Conservation (phyloP, 2,113 vertebrate genomes). For the Catagonus wagneri region DNA sequence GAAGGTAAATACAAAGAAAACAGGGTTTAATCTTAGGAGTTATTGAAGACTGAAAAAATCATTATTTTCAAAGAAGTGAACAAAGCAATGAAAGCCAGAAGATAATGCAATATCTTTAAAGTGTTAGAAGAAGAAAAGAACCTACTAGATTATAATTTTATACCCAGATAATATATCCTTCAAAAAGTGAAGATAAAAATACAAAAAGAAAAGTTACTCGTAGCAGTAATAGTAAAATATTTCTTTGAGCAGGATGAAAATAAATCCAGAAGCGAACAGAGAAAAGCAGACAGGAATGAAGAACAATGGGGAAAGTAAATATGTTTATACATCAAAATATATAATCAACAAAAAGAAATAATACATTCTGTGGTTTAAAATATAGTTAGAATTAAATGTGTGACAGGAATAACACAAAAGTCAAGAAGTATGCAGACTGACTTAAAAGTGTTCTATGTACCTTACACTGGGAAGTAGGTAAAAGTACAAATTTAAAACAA, state of each 20-base stretch:
- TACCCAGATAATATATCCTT: slow-evolving; percentile 20
- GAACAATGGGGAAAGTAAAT: not conserved
- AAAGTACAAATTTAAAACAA: slow-evolving; percentile 32
- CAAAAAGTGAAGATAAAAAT: slow-evolving; percentile 6
- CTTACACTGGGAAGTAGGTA: not conserved
- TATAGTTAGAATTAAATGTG: not conserved
- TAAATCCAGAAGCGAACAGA: not conserved
- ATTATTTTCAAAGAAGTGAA: slow-evolving; percentile 7
- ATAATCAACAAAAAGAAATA: not conserved
- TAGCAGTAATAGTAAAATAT: not conserved
- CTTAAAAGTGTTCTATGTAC: not conserved
- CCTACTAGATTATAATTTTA: slow-evolving; percentile 52
- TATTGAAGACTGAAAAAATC: not conserved
- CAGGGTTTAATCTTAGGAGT: not conserved
- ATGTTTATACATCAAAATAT: not conserved
- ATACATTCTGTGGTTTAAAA: not conserved
- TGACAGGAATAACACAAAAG: not conserved
- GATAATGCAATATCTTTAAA: not conserved
- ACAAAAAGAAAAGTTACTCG: not conserved
- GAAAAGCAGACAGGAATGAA: not conserved
- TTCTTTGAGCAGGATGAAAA: not conserved
- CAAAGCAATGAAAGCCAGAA: not conserved
- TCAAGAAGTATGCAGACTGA: not conserved
- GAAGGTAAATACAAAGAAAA: not conserved
- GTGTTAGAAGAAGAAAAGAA: not conserved